Percentiles rank a stretch among this genome's conserved stretches.
Conservation (phyloP, 2,113 vertebrate genomes). For the Rhea americana region DNA sequence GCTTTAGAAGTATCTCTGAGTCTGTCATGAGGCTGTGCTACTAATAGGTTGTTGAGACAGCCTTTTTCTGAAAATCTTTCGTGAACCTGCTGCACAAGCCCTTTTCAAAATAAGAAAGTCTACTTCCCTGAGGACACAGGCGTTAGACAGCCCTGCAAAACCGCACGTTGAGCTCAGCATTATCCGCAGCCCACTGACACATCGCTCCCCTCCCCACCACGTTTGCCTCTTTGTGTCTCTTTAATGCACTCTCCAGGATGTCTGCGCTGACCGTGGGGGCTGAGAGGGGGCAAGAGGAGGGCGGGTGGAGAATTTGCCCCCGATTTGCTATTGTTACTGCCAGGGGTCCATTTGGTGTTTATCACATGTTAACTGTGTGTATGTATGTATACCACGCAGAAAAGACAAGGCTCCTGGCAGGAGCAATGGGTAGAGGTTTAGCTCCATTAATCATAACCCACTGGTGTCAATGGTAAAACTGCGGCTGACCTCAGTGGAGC, state of each 20-base stretch:
- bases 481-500: background rate
- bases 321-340: background rate
- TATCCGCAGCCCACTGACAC: slow-evolving; percentile 10
- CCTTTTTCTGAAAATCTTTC: slow-evolving; percentile 39
- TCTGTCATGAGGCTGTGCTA: slow-evolving; percentile 3
- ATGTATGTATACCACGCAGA: background rate
- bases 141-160: slow-evolving; percentile 45
- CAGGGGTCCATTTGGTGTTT: background rate
- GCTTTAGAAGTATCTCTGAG: slow-evolving; percentile 28
- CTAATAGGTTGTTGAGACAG: slow-evolving; percentile 21
- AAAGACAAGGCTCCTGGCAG: background rate
- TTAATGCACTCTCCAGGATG: background rate
- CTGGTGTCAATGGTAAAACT: background rate
- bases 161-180: slow-evolving; percentile 27
- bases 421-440: background rate
- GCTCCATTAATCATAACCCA: background rate
- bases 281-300: background rate
- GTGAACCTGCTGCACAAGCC: slow-evolving; percentile 35
- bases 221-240: background rate
- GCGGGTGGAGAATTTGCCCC: background rate
- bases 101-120: slow-evolving; percentile 39
- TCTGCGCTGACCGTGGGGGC: background rate
- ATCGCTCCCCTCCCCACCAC: background rate
- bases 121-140: slow-evolving; percentile 21
- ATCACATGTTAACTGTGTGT: background rate